These are phyloP conservation scores for Plagodis pulveraria DNA, from an alignment of 2,888 invertebrate species.

Conservation along the genomic window DNA sequence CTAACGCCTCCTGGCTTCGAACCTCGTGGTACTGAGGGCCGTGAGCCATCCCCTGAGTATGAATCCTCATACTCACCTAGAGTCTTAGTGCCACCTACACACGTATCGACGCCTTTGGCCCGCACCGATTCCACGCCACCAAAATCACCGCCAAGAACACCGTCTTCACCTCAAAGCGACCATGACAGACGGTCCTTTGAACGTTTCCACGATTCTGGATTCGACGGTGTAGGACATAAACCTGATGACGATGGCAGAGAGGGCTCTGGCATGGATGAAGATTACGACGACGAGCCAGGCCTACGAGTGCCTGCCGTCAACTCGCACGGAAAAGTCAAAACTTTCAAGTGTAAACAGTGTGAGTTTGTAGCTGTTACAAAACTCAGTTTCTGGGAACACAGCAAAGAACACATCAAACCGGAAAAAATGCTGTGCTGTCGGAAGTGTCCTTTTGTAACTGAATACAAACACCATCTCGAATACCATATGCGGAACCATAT, in stretches of 20 bases:
- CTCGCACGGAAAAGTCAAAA: conserved; percentile 93
- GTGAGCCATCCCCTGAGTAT: conserved; percentile 65
- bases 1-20: conserved; percentile 87
- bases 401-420: conserved; percentile 94
- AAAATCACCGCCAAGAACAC: conserved; percentile 73
- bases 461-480: conserved; percentile 99
- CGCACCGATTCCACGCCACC: conserved; percentile 74
- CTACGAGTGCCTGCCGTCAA: conserved; percentile 87
- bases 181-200: conserved; percentile 66
- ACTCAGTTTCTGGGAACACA: conserved; percentile 97
- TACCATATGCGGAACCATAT: conserved; percentile 98
- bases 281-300: conserved; percentile 85
- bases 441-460: conserved; percentile 98
- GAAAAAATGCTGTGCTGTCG: conserved; percentile 96
- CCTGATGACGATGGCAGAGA: conserved; percentile 77
- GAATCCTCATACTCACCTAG: conserved; percentile 68
- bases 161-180: conserved; percentile 65
- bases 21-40: conserved; percentile 59
- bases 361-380: conserved; percentile 93
- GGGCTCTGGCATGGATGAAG: conserved; percentile 77
- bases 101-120: conserved; percentile 69
- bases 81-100: conserved; percentile 59
- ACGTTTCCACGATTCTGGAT: conserved; percentile 80
- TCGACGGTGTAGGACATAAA: conserved; percentile 68
- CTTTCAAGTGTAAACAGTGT: conserved; percentile 97